These are phyloP conservation scores for Geotrupes spiniger DNA, from an alignment of 2,888 invertebrate species.

Conservation along the genomic window DNA sequence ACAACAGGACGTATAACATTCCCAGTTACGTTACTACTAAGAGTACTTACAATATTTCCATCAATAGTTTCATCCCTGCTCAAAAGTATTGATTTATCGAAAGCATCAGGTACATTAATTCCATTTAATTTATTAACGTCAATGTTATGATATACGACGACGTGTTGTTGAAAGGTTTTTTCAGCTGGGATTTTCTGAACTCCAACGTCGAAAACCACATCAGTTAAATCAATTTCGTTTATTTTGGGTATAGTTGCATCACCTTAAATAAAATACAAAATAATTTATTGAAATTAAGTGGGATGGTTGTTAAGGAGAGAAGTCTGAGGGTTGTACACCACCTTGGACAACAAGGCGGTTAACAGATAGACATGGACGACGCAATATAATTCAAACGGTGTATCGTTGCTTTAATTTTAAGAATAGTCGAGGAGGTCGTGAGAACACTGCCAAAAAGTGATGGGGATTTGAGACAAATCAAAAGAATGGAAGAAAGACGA, in stretches of 20 bases:
- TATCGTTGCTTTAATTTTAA: no score
- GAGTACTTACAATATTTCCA: slow-evolving; percentile 33
- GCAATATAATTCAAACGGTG: no score
- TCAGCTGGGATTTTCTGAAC: slow-evolving; percentile 35
- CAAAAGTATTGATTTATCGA: slow-evolving; percentile 30
- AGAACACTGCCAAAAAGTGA: no score
- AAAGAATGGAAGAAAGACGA: no score
- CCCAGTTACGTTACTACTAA: no score
- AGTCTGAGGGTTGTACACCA: no score
- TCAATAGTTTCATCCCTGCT: slow-evolving; percentile 26
- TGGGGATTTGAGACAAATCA: no score
- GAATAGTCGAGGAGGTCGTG: no score
- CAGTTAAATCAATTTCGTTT: slow-evolving; percentile 37
- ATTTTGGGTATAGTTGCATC: slow-evolving; percentile 34
- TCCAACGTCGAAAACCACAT: slow-evolving; percentile 41
- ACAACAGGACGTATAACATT: no score
- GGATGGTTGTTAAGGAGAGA: neutral
- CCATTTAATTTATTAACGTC: slow-evolving; percentile 33
- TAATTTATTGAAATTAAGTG: neutral
- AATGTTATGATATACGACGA: slow-evolving; percentile 36
- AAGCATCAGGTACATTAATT: slow-evolving; percentile 31
- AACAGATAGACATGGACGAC: no score
- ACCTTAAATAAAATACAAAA: slow-evolving; percentile 29
- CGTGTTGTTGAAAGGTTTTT: slow-evolving; percentile 37
- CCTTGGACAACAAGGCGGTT: no score